Percentiles rank a stretch among this genome's conserved stretches.
These are phyloP conservation scores for Pocillopora damicornis DNA, from an alignment of 64 coral and sea anemone species.

Conservation along the genomic window DNA sequence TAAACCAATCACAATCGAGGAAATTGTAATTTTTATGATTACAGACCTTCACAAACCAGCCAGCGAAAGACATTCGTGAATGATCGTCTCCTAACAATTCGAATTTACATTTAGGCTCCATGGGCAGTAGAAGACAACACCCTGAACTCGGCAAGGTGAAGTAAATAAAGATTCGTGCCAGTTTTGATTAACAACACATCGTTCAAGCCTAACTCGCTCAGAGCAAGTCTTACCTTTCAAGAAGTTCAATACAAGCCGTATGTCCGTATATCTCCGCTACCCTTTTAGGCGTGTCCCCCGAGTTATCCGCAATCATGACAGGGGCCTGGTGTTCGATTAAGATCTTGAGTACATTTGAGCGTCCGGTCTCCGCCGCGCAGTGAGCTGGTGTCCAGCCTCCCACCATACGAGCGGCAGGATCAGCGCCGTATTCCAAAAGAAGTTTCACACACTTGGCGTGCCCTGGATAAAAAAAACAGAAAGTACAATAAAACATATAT, in stretches of 20 bases:
- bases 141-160: too few species aligned
- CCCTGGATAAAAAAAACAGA: constrained; percentile 21
- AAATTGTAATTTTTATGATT: too few species aligned
- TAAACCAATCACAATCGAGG: too few species aligned
- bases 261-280: constrained; percentile 95
- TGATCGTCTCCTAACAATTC: too few species aligned
- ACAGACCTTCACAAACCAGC: too few species aligned
- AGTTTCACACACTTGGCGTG: constrained; percentile 88
- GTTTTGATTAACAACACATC: too few species aligned
- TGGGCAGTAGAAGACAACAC: too few species aligned
- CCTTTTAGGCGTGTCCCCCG: constrained; percentile 64
- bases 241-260: constrained; percentile 60
- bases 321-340: constrained; percentile 81
- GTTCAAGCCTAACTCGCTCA: background rate
- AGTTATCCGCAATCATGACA: constrained; percentile 71
- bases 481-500: background rate
- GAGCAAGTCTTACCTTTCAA: constrained; percentile 54
- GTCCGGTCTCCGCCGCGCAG: constrained; percentile 89
- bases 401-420: constrained; percentile 78
- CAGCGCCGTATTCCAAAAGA: constrained; percentile 85
- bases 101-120: too few species aligned
- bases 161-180: too few species aligned
- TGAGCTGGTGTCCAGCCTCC: constrained; percentile 98
- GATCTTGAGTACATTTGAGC: constrained; percentile 62
- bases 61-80: too few species aligned